phyloP scores from a whole-genome alignment of 2,113 vertebrate species.

The Suricata suricatta region DNA sequence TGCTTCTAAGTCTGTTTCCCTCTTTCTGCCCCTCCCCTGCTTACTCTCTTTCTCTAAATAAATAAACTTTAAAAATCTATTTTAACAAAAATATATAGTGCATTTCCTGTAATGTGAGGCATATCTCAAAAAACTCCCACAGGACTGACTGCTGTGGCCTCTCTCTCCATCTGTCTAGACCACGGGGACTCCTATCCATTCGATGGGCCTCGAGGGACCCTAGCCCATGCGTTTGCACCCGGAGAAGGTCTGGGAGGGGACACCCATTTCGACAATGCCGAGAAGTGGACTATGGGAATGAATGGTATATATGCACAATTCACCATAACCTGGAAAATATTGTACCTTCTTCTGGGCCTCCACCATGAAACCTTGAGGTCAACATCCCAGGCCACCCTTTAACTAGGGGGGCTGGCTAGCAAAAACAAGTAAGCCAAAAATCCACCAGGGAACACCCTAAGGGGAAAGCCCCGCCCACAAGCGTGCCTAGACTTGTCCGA shows the following conservation, averaged over 20 bases:
- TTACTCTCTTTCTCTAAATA: too few relatives aligned
- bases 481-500: not conserved
- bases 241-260: constrained; percentile 78
- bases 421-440: constrained; percentile 77
- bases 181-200: constrained; percentile 79
- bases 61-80: too few relatives aligned
- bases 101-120: not conserved
- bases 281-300: constrained; percentile 78
- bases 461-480: not conserved
- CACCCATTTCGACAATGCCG: constrained; percentile 77
- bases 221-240: constrained; percentile 76
- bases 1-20: too few relatives aligned
- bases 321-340: constrained; percentile 71
- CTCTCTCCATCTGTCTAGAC: constrained; percentile 53
- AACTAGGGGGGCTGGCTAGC: constrained; percentile 57
- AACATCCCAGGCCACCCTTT: constrained; percentile 69
- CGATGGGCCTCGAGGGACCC: constrained; percentile 71
- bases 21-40: too few relatives aligned
- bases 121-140: not conserved
- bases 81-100: not conserved
- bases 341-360: constrained; percentile 80
- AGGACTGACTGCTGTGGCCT: not conserved
- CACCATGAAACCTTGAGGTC: constrained; percentile 79
- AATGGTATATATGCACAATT: constrained; percentile 76
- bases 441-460: constrained; percentile 44